Conservation (phyloP, 2,888 invertebrate genomes). For the Xylota segnis region DNA sequence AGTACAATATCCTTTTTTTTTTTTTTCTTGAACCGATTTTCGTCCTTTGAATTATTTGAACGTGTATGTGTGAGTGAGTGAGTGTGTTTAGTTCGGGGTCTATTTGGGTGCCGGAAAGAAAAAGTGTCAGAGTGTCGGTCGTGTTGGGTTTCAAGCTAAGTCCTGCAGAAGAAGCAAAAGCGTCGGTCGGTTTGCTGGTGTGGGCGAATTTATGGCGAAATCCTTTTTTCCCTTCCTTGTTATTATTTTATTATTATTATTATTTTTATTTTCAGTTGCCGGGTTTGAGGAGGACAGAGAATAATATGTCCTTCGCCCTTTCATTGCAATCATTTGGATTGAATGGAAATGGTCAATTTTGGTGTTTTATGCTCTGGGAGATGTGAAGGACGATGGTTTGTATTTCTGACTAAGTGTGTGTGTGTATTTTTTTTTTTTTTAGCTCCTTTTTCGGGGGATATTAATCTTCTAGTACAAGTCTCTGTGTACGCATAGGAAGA, state of each 20-base stretch:
- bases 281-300: conserved; percentile 39
- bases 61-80: conserved; percentile 8
- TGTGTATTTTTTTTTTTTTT: conserved; percentile 10
- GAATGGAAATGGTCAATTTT: conserved; percentile 76
- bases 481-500: conserved; percentile 8
- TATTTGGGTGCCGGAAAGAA: conserved; percentile 45
- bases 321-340: conserved; percentile 76
- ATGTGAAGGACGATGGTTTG: conserved; percentile 37
- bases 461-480: conserved; percentile 44
- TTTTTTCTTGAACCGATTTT: conserved; percentile 42
- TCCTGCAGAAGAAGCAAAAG: conserved; percentile 21
- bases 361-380: conserved; percentile 69
- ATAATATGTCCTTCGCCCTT: conserved; percentile 72
- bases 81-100: conserved; percentile 3
- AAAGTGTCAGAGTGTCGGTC: conserved; percentile 69
- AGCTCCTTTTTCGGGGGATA: conserved; percentile 44
- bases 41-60: conserved; percentile 40
- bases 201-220: conserved; percentile 69
- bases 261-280: conserved; percentile 71
- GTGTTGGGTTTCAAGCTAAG: conserved; percentile 38
- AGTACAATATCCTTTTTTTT: conserved; percentile 63
- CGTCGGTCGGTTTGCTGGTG: neutral
- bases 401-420: too few relatives aligned
- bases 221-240: conserved; percentile 71
- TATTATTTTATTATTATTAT: conserved; percentile 74